A percentile compares a stretch with the other conserved stretches of the same genome.
phyloP scores from a whole-genome alignment of 2,888 invertebrate genomes.

The Ectobius pallidus region DNA sequence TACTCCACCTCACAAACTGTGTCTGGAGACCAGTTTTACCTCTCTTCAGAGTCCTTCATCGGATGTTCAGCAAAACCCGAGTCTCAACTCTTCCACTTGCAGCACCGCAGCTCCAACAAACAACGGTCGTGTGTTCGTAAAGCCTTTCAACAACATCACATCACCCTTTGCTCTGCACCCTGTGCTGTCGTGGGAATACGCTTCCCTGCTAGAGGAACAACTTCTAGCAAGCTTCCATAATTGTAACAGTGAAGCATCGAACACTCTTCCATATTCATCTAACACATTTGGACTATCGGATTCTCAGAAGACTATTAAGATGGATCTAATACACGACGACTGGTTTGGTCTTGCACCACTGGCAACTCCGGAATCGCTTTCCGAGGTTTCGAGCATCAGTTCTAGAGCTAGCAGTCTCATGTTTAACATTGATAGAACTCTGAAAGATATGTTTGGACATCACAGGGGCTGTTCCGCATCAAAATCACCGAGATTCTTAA shows the following conservation, averaged over 20 bases:
- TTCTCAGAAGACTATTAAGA: constrained; percentile 46
- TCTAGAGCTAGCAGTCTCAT: constrained; percentile 65
- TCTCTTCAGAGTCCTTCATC: constrained; percentile 64
- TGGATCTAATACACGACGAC: constrained; percentile 65
- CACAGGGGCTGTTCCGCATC: constrained; percentile 17
- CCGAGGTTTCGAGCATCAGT: constrained; percentile 79
- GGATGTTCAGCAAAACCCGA: constrained; percentile 42
- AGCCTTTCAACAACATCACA: constrained; percentile 22
- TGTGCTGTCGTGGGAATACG: constrained; percentile 57
- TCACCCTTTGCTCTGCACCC: constrained; percentile 44
- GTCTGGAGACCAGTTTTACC: constrained; percentile 78
- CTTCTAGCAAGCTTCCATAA: constrained; percentile 20
- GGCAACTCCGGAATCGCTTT: constrained; percentile 82
- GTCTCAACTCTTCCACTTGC: constrained; percentile 50
- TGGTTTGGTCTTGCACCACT: constrained; percentile 76
- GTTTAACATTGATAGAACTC: constrained; percentile 32
- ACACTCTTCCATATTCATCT: not conserved
- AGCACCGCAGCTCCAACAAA: constrained; percentile 9
- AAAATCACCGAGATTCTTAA: constrained; percentile 20
- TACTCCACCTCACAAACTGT: constrained; percentile 63
- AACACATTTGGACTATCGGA: not conserved
- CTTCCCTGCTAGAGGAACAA: constrained; percentile 52
- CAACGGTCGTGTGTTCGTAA: constrained; percentile 47
- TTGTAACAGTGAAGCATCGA: not conserved
- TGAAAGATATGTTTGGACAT: constrained; percentile 25